phyloP scores from a whole-genome alignment of 2,797 vertebrate species.

The Anguilla megastoma region DNA sequence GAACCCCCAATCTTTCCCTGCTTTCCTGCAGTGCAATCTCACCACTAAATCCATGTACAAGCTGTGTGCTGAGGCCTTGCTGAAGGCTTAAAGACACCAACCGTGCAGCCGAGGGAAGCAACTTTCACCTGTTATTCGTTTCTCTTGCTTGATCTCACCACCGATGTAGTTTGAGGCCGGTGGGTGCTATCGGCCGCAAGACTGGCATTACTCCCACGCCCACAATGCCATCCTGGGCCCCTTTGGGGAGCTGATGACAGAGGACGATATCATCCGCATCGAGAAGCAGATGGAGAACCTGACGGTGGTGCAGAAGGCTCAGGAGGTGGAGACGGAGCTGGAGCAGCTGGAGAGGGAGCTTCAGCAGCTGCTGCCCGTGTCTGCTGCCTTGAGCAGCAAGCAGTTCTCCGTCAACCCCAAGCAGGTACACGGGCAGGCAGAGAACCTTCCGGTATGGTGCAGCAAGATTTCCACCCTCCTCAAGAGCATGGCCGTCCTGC shows the following conservation, averaged over 20 bases:
- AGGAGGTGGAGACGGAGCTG: slow-evolving; percentile 81
- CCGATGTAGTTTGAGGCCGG: slow-evolving; percentile 84
- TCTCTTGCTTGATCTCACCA: slow-evolving; percentile 68
- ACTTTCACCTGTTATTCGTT: slow-evolving; percentile 49
- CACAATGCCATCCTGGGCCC: slow-evolving; percentile 85
- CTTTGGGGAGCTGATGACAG: slow-evolving; percentile 89
- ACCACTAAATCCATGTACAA: slow-evolving; percentile 90
- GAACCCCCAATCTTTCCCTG: slow-evolving; percentile 59
- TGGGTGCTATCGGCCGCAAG: slow-evolving; percentile 80
- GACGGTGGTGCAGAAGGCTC: slow-evolving; percentile 89
- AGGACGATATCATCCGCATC: slow-evolving; percentile 84
- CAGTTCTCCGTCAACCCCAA: slow-evolving; percentile 82
- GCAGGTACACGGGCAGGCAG: slow-evolving; percentile 82
- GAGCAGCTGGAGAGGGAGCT: slow-evolving; percentile 82
- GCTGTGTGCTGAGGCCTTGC: slow-evolving; percentile 59
- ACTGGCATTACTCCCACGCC: slow-evolving; percentile 82
- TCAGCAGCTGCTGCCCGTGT: slow-evolving; percentile 79
- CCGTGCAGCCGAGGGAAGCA: slow-evolving; percentile 73
- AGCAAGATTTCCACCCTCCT: slow-evolving; percentile 82
- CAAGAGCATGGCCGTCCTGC: slow-evolving; percentile 82
- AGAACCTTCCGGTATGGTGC: slow-evolving; percentile 82
- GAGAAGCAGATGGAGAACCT: slow-evolving; percentile 95
- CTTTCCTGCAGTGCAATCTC: slow-evolving; percentile 70
- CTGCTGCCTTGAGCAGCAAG: slow-evolving; percentile 72
- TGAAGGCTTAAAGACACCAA: slow-evolving; percentile 50